phyloP scores from a whole-genome alignment of 30 jellyfish, hydroid and myxozoan species.

The Hydractinia symbiolongicarpus region DNA sequence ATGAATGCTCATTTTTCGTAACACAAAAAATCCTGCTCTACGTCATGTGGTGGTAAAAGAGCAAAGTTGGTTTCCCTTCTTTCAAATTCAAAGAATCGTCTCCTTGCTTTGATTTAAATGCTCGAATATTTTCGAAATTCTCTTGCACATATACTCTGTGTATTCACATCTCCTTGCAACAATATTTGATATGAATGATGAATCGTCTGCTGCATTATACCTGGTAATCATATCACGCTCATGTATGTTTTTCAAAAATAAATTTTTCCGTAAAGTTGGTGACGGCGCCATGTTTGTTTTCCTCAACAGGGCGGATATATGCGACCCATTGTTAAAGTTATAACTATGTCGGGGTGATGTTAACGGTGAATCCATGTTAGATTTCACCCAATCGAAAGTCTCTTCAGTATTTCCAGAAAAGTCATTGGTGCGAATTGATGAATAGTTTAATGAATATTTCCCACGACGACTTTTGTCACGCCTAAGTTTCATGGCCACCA shows the following conservation, averaged over 20 bases:
- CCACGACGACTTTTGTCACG: not conserved
- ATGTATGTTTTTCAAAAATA: not conserved
- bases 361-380: not conserved
- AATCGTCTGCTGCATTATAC: not conserved
- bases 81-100: not conserved
- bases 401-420: no score
- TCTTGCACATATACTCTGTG: not conserved
- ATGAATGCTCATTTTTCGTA: no score
- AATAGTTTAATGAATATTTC: no score
- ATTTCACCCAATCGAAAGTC: no score
- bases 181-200: slow-evolving; percentile 7
- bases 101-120: not conserved
- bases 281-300: not conserved
- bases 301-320: not conserved
- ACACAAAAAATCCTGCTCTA: no score
- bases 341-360: slow-evolving; percentile 1
- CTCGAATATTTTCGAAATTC: not conserved
- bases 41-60: no score
- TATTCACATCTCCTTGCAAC: not conserved
- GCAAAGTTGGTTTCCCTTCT: no score
- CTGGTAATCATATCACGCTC: not conserved
- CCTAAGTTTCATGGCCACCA: slow-evolving; percentile 14
- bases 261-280: not conserved
- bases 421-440: no score
- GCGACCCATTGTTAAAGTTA: not conserved